Percentiles rank a stretch among this genome's conserved stretches.
Evolutionary conservation across 2,888 invertebrate genomes (phyloP).

Genomic region (Stenodera caucasica): DNA sequence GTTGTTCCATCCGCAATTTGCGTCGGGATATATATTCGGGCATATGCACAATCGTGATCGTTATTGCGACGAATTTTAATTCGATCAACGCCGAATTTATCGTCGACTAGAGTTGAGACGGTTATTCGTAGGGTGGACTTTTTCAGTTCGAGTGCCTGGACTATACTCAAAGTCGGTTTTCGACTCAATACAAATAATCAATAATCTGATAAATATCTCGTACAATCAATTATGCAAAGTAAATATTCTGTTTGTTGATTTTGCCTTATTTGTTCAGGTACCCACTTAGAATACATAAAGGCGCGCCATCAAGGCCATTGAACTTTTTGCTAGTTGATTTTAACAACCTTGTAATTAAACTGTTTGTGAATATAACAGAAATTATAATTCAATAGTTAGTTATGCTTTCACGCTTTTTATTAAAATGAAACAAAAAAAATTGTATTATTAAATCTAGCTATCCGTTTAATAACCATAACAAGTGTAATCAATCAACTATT

Average conservation of each 20-base stretch:
- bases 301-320: constrained; percentile 30
- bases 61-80: no score
- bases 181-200: constrained; percentile 34
- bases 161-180: constrained; percentile 18
- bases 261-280: constrained; percentile 37
- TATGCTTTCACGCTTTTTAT: constrained; percentile 29
- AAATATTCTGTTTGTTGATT: constrained; percentile 36
- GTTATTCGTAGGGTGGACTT: no score
- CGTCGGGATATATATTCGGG: neutral
- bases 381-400: constrained; percentile 29
- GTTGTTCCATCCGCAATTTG: constrained; percentile 5
- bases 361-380: constrained; percentile 29
- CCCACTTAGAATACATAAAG: constrained; percentile 37
- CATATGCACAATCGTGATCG: no score
- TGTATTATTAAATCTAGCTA: neutral
- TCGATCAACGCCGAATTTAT: no score
- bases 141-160: no score
- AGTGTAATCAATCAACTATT: neutral
- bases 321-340: constrained; percentile 32
- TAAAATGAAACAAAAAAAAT: neutral
- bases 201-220: constrained; percentile 43
- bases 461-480: neutral
- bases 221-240: constrained; percentile 46
- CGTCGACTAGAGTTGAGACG: no score
- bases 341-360: constrained; percentile 33